Evolutionary conservation across 2,797 vertebrate genomes (phyloP).

Genomic region (Hipposideros larvatus): DNA sequence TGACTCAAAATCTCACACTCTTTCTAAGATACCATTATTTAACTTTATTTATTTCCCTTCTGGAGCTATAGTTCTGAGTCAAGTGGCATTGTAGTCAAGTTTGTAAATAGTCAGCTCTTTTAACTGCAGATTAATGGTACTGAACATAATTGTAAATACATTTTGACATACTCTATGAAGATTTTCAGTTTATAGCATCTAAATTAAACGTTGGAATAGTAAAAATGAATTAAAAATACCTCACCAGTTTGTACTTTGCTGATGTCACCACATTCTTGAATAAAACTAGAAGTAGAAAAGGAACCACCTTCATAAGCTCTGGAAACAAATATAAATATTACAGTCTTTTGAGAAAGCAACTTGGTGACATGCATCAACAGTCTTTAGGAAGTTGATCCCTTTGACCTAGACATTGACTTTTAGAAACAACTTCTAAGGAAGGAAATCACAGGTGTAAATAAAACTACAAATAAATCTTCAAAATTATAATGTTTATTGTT

Average conservation of each 20-base stretch:
- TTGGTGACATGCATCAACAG: neutral
- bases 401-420: neutral
- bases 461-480: neutral
- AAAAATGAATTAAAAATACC: constrained; percentile 38
- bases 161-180: constrained; percentile 3
- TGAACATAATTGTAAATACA: neutral
- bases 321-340: neutral
- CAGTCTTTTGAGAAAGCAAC: neutral
- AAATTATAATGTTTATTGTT: neutral
- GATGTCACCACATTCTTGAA: neutral
- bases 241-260: neutral
- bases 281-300: neutral
- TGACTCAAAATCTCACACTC: neutral
- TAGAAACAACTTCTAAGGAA: neutral
- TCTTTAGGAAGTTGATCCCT: neutral
- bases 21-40: neutral
- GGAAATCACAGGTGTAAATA: neutral
- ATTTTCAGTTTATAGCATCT: neutral
- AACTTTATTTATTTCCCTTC: neutral
- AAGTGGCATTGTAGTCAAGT: neutral
- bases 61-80: neutral
- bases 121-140: neutral
- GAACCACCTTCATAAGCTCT: neutral
- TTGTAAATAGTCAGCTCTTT: neutral
- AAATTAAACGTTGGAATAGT: constrained; percentile 13